Evolutionary conservation across 2,113 vertebrate species (phyloP), one percentile per base, ranked within the genome.

Genomic region (Sceloporus undulatus): DNA sequence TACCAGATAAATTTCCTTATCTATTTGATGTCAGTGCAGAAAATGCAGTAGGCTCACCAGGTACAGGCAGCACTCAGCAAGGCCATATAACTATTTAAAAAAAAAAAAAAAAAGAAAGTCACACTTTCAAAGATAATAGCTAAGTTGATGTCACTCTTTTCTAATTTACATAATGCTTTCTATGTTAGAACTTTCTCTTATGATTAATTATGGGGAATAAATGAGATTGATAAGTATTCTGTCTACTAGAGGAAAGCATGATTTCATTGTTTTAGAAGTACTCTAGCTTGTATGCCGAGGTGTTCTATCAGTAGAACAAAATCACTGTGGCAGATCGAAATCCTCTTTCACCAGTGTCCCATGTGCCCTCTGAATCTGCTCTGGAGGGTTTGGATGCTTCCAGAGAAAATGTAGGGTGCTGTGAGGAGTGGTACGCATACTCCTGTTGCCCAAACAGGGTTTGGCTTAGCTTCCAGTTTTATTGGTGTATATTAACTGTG

Each of bases 161-260:
- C 52, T 25, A 65, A 40, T 80, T 21, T 81, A 23, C 11, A 38
- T 9, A 19, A 16, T 56, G n/a, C 29, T 21, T 71, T 66, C 5
- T 40, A 27, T 23, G 23, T 27, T 9, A 66, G 62, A 82, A 82
- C 4, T 23, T 66, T 82, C 21, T 66, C 10, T 62, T 11, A 23
- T 25, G 2, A 5, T 62, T 71, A 38, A 80, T 59, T 23, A 73
- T 16, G 29, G 23, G 16, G 3, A 73, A 3, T 27, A 59, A 73
- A 4, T 81, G 25, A 2, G 25, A 52, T 5, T 77, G 56, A 54
- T 38, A 13, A 56, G 48, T 70, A 16, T 78, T 68, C 25, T 48
- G 11, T 54, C 62, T 79, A 66, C 62, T 42, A 56, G 68, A 90
- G 11, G 78, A 5, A 71, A 54, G 10, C 78, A 79, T 87, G 88